Percentiles rank a stretch among this genome's conserved stretches.
phyloP scores from a whole-genome alignment of 1,140 invertebrate genomes.

The Euglossa dilemma region DNA sequence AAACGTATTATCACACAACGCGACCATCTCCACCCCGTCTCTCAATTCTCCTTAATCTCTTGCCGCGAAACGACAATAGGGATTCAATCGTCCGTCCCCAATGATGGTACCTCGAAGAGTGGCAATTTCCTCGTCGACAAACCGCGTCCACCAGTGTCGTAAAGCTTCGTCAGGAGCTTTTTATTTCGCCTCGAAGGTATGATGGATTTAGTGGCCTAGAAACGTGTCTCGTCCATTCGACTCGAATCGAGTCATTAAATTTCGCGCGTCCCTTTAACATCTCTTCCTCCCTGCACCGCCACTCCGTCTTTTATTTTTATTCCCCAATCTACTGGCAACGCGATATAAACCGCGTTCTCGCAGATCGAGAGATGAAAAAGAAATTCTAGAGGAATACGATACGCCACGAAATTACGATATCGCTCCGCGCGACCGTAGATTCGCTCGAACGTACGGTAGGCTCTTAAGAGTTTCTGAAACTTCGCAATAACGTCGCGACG shows the following conservation, averaged over 20 bases:
- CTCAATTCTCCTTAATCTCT: not conserved
- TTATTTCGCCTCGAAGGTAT: not conserved
- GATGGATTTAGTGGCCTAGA: not conserved
- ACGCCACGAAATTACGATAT: not conserved
- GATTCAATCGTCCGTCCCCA: not conserved
- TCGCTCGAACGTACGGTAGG: conserved; percentile 2
- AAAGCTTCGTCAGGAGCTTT: not conserved
- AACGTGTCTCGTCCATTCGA: not conserved
- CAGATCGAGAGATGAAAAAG: not conserved
- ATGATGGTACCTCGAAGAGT: not conserved
- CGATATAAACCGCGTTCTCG: not conserved
- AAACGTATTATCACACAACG: not conserved
- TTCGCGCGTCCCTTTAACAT: not conserved
- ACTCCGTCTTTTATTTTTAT: not conserved
- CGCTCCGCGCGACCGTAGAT: not conserved
- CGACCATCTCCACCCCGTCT: not conserved
- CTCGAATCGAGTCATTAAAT: not conserved
- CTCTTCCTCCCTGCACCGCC: too few relatives aligned
- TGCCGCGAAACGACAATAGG: conserved; percentile 4
- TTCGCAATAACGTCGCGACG: conserved; percentile 3
- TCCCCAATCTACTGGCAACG: too few relatives aligned
- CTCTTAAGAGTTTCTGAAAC: conserved; percentile 12
- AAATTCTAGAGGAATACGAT: not conserved
- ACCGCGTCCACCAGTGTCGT: not conserved
- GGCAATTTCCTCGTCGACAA: conserved; percentile 1